Base-by-base conservation (phyloP, 2,797 vertebrate genomes). In the Phoeniculus purpureus region DNA sequence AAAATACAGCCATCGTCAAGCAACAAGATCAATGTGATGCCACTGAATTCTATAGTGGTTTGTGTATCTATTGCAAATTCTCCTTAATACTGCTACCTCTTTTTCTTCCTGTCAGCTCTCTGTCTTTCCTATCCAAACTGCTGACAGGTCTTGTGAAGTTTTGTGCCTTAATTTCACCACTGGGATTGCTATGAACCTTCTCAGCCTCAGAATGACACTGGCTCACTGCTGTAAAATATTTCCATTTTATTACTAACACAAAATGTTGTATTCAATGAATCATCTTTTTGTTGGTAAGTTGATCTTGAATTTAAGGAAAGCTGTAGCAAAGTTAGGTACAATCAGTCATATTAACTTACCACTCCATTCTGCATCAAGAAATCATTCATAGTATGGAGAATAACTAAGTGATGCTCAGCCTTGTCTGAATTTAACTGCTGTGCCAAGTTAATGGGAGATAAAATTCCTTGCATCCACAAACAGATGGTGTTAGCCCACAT, bases 401-500 rank as follows among this genome's bases (percentile, higher is more conserved):
- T 32, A 85, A 68, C 27, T 31, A 82, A 90, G 31, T 43, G 47
- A 80, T 72, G 81, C 58, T 64, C 60, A 64, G 79, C 81, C 76
- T 86, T 85, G 25, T 77, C 86, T 94, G 93, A 94, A 94, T 94
- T 90, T 93, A 95, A 94, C 87, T 83, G 73, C 51, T 87, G 29
- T 37, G 68, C 72, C 79, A 82, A 7, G 18, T 34, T 89, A 92
- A 93, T 68, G 76, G 89, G 81, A 90, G 78, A 87, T 34, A 94
- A 89, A 94, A 94, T 71, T 65, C 48, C 37, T 81, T 89, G 59
- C 4, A 0, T 95, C 73, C 76, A 82, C 89, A 90, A 94, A 94
- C 93, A 95, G 95, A 96, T 96, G 95, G 95, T 94, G 86, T 81
- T 82, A 94, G 79, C 90, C 93, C 84, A 94, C 94, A 93, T 90